A percentile compares a stretch with the other conserved stretches of the same genome.
Conservation (phyloP, 2,888 invertebrate genomes). For the Callosobruchus maculatus region DNA sequence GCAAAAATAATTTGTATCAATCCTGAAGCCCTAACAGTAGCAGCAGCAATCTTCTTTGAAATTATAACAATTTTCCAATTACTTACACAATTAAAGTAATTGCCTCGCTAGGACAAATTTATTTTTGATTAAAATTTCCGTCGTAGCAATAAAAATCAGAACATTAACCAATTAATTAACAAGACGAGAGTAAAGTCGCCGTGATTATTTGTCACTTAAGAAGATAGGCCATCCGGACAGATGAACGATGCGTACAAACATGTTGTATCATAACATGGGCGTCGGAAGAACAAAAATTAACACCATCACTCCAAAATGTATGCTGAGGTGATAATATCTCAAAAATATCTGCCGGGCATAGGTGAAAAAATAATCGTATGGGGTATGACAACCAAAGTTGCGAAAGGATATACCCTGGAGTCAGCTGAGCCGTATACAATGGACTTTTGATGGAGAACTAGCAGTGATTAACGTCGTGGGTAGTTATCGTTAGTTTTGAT, state of each 20-base stretch:
- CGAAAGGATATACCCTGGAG: too few species aligned
- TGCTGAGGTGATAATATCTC: too few species aligned
- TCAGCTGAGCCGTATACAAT: too few species aligned
- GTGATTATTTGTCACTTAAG: conserved; percentile 51
- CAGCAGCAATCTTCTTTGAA: neutral
- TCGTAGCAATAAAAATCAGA: conserved; percentile 43
- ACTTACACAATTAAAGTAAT: conserved; percentile 28
- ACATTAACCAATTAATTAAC: conserved; percentile 49
- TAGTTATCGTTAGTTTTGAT: too few species aligned
- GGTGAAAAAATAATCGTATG: too few species aligned
- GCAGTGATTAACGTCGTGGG: too few species aligned
- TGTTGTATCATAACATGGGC: neutral
- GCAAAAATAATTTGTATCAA: neutral
- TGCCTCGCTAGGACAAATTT: conserved; percentile 21
- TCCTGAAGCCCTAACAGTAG: neutral
- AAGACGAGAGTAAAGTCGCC: conserved; percentile 39
- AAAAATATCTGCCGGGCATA: too few species aligned
- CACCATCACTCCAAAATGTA: too few species aligned
- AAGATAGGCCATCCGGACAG: conserved; percentile 41
- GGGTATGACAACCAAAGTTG: too few species aligned
- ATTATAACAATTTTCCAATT: conserved; percentile 23
- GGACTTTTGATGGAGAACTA: too few species aligned
- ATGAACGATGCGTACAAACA: neutral
- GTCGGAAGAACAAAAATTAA: neutral
- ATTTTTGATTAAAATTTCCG: conserved; percentile 40